These are phyloP conservation scores for Ichneumoninae sp. DNA, from an alignment of 2,888 invertebrate genomes.

Conservation along the genomic window DNA sequence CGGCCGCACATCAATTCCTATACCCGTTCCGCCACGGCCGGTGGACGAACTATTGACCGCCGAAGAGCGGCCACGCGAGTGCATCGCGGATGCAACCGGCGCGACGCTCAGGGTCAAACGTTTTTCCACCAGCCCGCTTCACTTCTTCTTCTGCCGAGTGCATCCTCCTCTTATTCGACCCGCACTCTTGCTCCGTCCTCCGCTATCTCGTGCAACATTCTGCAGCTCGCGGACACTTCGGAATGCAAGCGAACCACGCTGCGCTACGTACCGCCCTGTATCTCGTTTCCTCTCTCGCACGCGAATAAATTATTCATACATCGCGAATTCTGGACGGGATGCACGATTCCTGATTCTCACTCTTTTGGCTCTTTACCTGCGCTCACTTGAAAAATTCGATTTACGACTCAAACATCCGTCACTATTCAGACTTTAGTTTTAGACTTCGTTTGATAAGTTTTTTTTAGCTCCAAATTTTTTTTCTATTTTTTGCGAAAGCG, in stretches of 20 bases:
- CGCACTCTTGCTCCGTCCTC: conserved; percentile 3
- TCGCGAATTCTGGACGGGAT: conserved; percentile 46
- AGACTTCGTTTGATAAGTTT: too few relatives aligned
- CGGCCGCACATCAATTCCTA: conserved; percentile 50
- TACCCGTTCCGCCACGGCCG: conserved; percentile 21
- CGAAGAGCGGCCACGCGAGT: conserved; percentile 33
- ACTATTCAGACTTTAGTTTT: too few relatives aligned
- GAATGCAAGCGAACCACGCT: conserved; percentile 47
- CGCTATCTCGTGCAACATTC: conserved; percentile 31
- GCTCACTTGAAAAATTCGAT: too few relatives aligned
- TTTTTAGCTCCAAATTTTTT: too few relatives aligned
- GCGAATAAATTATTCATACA: conserved; percentile 60
- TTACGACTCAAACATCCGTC: too few relatives aligned
- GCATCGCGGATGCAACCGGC: conserved; percentile 38
- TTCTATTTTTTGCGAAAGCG: too few relatives aligned
- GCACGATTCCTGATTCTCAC: conserved; percentile 65
- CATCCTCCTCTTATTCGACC: conserved; percentile 24
- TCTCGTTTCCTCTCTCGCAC: conserved; percentile 10
- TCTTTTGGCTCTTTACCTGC: conserved; percentile 43
- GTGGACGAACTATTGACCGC: conserved; percentile 60
- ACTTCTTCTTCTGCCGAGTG: conserved; percentile 5
- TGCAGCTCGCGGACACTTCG: conserved; percentile 60
- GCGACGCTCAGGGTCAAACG: conserved; percentile 53
- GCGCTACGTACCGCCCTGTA: conserved; percentile 23
- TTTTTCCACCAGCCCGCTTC: conserved; percentile 44